Evolutionary conservation across 92 coral and sea anemone genomes (phyloP), one percentile per base, ranked within the genome.

Genomic region (Bergia puertoricense): DNA sequence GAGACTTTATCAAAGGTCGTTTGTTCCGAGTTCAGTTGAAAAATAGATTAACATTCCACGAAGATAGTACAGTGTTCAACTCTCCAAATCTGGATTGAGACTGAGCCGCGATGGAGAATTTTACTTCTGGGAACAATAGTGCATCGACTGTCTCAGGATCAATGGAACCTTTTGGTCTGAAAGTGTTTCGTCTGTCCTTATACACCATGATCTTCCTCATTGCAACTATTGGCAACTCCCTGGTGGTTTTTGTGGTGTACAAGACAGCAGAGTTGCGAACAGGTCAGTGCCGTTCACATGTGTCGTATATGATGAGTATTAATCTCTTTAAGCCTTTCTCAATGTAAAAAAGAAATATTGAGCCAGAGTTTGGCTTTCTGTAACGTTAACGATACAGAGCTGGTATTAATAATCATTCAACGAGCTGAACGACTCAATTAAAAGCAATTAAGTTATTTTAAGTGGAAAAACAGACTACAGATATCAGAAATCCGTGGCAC

Each of bases 181-280:
- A 98, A 79, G 90, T 97, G n/a, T 81, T 97, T 56, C 95, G 98
- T 13, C 87, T 97, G 0, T 89, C 96, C 0, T 73, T 94, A 18
- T 97, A 97, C 86, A 89, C 92, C 51, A 93, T 95, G 74, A 97
- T 97, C 44, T 97, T 97, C 82, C 90, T 97, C 48, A 86, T 97
- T 50, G 99, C 98, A 9, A 91, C 95, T 2, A 72, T 95, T 93
- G 99, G 99, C 9, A 97, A 97, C 66, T 86, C 96, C 38, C 90
- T 97, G 89, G 99, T 97, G 67, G 89, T 97, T 77, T 92, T 97
- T 48, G 99, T 97, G 81, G 98, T 97, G 23, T 95, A 95, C 93
- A 97, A 95, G 90, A 97, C 99, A 45, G 92, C 93, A 45, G 98
- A 93, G 74, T 85, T 97, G 16, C 95, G 96, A 46, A 94, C 98